Evolutionary conservation across 2,113 vertebrate genomes (phyloP).

Genomic region (Tauraco erythrolophus): DNA sequence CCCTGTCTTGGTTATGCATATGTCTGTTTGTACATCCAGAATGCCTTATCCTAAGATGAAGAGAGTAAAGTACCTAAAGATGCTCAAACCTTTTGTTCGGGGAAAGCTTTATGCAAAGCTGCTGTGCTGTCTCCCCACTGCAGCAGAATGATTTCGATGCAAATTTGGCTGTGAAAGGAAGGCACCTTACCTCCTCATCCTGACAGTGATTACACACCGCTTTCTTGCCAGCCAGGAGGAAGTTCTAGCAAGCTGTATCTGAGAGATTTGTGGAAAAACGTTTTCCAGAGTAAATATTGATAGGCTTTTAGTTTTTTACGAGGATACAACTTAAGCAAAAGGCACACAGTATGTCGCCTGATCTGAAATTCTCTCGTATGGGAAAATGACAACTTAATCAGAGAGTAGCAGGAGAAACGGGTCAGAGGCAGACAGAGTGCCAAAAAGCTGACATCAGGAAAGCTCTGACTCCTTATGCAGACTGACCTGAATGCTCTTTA

Average conservation of each 20-base stretch:
- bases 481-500: constrained; percentile 20
- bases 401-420: background rate
- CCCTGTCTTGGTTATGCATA: background rate
- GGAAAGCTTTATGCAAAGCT: background rate
- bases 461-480: background rate
- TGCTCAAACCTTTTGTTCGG: background rate
- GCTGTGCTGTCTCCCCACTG: background rate
- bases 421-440: background rate
- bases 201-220: background rate
- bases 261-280: background rate
- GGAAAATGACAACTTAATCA: background rate
- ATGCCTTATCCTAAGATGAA: too few relatives aligned
- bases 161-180: background rate
- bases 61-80: background rate
- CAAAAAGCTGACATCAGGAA: background rate
- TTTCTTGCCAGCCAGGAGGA: background rate
- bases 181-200: background rate
- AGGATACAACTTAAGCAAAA: background rate
- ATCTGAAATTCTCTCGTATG: background rate
- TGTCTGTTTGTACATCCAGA: background rate
- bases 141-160: background rate
- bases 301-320: background rate
- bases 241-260: background rate
- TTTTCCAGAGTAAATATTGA: background rate
- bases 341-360: background rate